Base-by-base conservation (phyloP, 2,797 vertebrate genomes). In the Pangasius krempfi region DNA sequence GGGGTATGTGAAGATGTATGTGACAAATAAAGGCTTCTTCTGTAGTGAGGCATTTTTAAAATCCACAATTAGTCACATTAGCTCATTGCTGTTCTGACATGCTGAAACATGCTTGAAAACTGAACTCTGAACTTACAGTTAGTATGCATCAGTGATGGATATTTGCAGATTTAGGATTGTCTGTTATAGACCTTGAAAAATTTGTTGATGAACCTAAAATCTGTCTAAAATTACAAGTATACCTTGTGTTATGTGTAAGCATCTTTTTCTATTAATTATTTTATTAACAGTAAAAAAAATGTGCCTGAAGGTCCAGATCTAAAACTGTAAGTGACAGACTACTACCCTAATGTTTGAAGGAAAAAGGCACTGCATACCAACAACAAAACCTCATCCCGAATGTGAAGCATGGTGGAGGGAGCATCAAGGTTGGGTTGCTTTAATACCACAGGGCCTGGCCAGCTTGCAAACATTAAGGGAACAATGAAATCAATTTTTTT, bases 21-120 rank as follows among this genome's bases (percentile, higher is more conserved):
- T 44, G 40, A 75, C 3, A 27, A 75, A 47, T 22, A 47, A 22
- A 75, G 40, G 10, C 40, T 18, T 44, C 3, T 25, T 47, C 27
- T 79, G 33, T 79, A 54, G 50, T 54, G 47, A 78, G 75, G 5
- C 25, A 52, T 78, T 78, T 12, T 78, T 78, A 30, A 79, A 78
- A 52, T 78, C 75, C 27, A 52, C 52, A 50, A 78, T 78, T 78
- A 78, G 47, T 27, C 44, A 16, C 75, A 13, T 44, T 78, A 75
- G 10, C 40, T 2, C 72, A 44, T 12, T 44, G 73, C 40, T 27
- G 47, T 50, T 79, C 76, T 56, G 76, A 56, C 76, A 79, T 33
- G 50, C n/a, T 54, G 52, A 20, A 56, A 79, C 52, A 56, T 33
- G 76, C n/a, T 79, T 33, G 76, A 76, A 22, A 72, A 40, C 70